Base-by-base conservation (phyloP, 2,888 invertebrate genomes). In the Rhyacophila evoluta region DNA sequence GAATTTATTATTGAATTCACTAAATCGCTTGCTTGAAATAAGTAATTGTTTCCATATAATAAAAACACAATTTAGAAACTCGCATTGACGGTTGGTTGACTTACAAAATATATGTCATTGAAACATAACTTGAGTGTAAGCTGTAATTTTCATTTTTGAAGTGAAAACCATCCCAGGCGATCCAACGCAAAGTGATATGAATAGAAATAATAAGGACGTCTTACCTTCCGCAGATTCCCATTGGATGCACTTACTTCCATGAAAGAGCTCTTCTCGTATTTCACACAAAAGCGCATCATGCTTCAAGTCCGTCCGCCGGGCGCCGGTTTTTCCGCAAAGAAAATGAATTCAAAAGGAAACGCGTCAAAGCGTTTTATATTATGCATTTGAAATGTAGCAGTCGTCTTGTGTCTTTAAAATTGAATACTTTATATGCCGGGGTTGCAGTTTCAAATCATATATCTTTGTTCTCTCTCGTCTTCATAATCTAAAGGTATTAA, bases 281-380 rank as follows among this genome's bases (percentile, higher is more conserved):
- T 55, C 55, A 55, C 55, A 55, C 55, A 55, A 55, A 55, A 55
- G 55, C 55, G 12, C 55, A 55, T 55, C 55, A 19, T 55, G 55
- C 19, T 19, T 55, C 19, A 55, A 55, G 55, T 55, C 19, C 55
- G 19, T 10, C 55, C 55, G 19, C 15, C 55, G 10, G 55, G 55
- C 55, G 55, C 55, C 55, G 25, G 55, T 55, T 55, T 19, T 55
- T 19, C 55, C 19, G 0, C 19, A 19, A 39, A 39, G 55, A 55
- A 55, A 55, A 55, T 8, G 25, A 55, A 55, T 8, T 6, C 55
- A 15, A 25, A 19, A 55, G 55, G 55, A 8, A 33, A 55, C 8
- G 55, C 55, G 55, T 55, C 55, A 55, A 25, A 55, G 55, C 55
- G 19, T 55, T 55, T 55, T 25, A 55, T 6, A 33, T 33, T 33